Evolutionary conservation across 2,888 invertebrate species (phyloP).

Genomic region (Aphrophora alni): DNA sequence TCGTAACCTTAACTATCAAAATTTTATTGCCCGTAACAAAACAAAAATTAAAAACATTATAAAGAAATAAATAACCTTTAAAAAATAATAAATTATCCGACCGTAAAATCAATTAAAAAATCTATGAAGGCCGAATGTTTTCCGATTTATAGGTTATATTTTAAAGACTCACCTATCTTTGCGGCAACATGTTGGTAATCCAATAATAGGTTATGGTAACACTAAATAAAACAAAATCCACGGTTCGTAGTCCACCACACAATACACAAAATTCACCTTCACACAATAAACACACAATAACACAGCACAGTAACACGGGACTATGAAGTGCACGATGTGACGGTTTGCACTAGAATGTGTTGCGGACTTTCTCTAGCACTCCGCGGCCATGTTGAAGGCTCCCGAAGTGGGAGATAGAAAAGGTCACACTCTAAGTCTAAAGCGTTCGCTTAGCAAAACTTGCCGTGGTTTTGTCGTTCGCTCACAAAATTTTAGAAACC

Average conservation of each 20-base stretch:
- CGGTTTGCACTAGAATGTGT: slow-evolving; percentile 1
- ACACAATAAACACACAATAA: neutral
- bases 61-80: too few species aligned
- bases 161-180: neutral
- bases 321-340: neutral
- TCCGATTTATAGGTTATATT: neutral
- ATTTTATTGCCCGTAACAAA: too few species aligned
- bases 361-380: neutral
- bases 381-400: neutral
- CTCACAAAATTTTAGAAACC: too few species aligned
- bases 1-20: too few species aligned
- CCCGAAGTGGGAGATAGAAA: neutral
- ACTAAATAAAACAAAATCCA: neutral
- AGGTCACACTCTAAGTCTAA: neutral
- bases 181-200: neutral
- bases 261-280: neutral
- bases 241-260: neutral
- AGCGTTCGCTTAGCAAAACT: too few species aligned
- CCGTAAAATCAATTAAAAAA: too few species aligned
- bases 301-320: neutral
- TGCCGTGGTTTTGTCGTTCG: too few species aligned
- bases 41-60: too few species aligned
- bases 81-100: too few species aligned
- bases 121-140: neutral
- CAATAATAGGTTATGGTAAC: neutral